Conservation (phyloP, 2,888 invertebrate genomes). For the Erpobdella octoculata region DNA sequence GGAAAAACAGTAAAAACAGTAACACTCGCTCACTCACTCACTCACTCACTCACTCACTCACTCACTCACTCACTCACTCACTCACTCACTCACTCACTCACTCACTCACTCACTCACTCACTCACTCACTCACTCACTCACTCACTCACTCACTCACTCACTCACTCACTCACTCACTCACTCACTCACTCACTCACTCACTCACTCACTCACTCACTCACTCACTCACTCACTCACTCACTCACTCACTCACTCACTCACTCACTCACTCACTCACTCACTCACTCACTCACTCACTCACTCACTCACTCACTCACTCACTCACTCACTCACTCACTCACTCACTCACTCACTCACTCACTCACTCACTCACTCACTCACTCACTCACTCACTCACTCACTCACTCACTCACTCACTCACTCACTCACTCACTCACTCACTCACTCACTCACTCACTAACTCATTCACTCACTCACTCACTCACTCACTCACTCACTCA, state of each 20-base stretch:
- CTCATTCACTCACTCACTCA: constrained; percentile 34
- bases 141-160: too few species aligned
- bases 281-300: constrained; percentile 21
- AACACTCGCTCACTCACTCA: too few species aligned
- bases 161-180: too few species aligned
- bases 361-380: constrained; percentile 22
- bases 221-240: constrained; percentile 30
- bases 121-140: too few species aligned
- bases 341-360: constrained; percentile 27
- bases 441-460: constrained; percentile 34
- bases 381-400: constrained; percentile 22
- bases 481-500: constrained; percentile 23
- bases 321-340: constrained; percentile 23
- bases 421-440: constrained; percentile 34
- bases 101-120: too few species aligned
- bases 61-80: too few species aligned
- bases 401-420: constrained; percentile 31
- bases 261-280: constrained; percentile 31
- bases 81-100: too few species aligned
- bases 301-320: constrained; percentile 21
- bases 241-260: constrained; percentile 32
- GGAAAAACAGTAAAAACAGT: too few species aligned
- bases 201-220: constrained; percentile 31
- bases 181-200: constrained; percentile 33
- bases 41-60: too few species aligned